Evolutionary conservation across 1,140 invertebrate genomes (phyloP).

Genomic region (Pseudomyrmex cubaensis): DNA sequence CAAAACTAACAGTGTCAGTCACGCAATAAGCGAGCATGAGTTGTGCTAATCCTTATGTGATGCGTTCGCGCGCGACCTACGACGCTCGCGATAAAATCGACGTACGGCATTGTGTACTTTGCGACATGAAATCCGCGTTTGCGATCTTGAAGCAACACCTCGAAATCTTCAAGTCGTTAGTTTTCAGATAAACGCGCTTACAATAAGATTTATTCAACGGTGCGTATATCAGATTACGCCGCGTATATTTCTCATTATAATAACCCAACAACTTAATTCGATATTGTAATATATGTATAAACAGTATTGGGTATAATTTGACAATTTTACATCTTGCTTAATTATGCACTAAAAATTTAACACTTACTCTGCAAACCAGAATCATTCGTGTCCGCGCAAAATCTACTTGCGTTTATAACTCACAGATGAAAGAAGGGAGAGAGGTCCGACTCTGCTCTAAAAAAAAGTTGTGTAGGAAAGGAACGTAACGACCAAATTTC

Average conservation of each 20-base stretch:
- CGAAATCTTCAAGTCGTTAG: not conserved
- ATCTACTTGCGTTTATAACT: too few relatives aligned
- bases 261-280: too few relatives aligned
- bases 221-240: not conserved
- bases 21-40: not conserved
- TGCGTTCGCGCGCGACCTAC: not conserved
- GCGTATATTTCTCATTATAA: too few relatives aligned
- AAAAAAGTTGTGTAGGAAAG: too few relatives aligned
- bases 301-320: not conserved
- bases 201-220: constrained; percentile 12
- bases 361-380: too few relatives aligned
- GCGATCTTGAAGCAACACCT: constrained; percentile 12
- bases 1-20: not conserved
- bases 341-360: too few relatives aligned
- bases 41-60: constrained; percentile 23
- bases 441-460: too few relatives aligned
- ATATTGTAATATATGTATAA: too few relatives aligned
- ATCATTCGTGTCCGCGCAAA: too few relatives aligned
- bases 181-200: not conserved
- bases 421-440: too few relatives aligned
- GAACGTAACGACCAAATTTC: too few relatives aligned
- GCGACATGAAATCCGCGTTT: not conserved
- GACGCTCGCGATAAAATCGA: constrained; percentile 4
- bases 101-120: not conserved
- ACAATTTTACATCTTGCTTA: not conserved